Evolutionary conservation across 2,797 vertebrate genomes (phyloP).

Genomic region (Eulemur albifrons): DNA sequence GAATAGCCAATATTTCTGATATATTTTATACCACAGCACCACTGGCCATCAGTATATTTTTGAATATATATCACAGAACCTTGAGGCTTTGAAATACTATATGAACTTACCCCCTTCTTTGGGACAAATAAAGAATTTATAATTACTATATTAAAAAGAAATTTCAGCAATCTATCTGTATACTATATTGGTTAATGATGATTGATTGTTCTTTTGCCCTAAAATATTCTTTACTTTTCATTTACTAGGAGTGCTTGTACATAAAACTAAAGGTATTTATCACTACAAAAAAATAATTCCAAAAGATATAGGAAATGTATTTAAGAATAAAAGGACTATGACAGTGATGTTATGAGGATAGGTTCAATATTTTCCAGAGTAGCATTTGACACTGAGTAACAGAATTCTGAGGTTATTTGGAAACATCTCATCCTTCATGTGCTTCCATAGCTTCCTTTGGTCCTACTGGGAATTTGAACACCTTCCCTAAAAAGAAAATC

Average conservation of each 20-base stretch:
- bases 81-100: slow-evolving; percentile 18
- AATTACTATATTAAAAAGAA: slow-evolving; percentile 22
- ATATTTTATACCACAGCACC: slow-evolving; percentile 26
- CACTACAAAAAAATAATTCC: not conserved
- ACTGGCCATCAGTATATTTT: not conserved
- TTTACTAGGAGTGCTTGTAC: not conserved
- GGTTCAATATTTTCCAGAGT: not conserved
- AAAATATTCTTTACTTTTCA: not conserved
- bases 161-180: not conserved
- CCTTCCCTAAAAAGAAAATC: not conserved
- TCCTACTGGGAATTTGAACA: slow-evolving; percentile 9
- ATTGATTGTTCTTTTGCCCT: not conserved
- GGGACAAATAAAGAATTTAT: slow-evolving; percentile 42
- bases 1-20: slow-evolving; percentile 35
- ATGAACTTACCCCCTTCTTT: not conserved
- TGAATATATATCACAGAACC: slow-evolving; percentile 2
- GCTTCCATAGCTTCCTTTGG: not conserved
- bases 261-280: not conserved
- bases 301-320: not conserved
- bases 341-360: not conserved
- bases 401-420: slow-evolving; percentile 1
- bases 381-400: not conserved
- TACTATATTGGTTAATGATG: not conserved
- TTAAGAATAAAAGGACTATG: not conserved
- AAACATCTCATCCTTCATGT: not conserved